Percentiles rank a stretch among this genome's conserved stretches.
These are phyloP conservation scores for Vidua chalybeata DNA, from an alignment of 2,113 vertebrate genomes.

Conservation along the genomic window DNA sequence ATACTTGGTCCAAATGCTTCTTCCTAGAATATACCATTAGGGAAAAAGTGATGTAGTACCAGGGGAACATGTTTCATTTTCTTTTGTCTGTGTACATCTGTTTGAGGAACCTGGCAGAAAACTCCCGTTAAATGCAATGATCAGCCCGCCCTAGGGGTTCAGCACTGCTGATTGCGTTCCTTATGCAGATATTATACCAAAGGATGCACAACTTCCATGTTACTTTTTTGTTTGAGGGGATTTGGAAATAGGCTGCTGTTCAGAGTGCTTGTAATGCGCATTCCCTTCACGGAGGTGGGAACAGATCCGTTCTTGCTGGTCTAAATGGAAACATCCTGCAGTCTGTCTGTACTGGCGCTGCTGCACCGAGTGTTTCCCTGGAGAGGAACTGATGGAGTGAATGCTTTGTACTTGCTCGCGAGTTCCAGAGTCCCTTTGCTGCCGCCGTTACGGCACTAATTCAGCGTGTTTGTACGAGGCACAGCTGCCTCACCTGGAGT, in stretches of 20 bases:
- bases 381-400: not conserved
- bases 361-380: not conserved
- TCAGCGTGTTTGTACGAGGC: not conserved
- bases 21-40: not conserved
- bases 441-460: not conserved
- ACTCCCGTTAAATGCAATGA: not conserved
- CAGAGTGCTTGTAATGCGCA: accelerated
- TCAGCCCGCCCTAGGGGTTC: not conserved
- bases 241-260: not conserved
- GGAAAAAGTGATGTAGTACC: not conserved
- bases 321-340: not conserved
- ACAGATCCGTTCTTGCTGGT: not conserved
- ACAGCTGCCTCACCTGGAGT: not conserved
- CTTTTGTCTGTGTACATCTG: not conserved
- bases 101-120: not conserved
- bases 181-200: not conserved
- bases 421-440: not conserved
- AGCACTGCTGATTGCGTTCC: not conserved
- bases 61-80: not conserved
- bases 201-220: not conserved
- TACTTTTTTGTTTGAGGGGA: not conserved
- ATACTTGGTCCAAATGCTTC: not conserved
- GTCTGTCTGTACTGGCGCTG: not conserved
- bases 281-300: not conserved
- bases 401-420: not conserved